These are phyloP conservation scores for Luffia ferchaultella DNA, from an alignment of 2,888 invertebrate genomes.

Conservation along the genomic window DNA sequence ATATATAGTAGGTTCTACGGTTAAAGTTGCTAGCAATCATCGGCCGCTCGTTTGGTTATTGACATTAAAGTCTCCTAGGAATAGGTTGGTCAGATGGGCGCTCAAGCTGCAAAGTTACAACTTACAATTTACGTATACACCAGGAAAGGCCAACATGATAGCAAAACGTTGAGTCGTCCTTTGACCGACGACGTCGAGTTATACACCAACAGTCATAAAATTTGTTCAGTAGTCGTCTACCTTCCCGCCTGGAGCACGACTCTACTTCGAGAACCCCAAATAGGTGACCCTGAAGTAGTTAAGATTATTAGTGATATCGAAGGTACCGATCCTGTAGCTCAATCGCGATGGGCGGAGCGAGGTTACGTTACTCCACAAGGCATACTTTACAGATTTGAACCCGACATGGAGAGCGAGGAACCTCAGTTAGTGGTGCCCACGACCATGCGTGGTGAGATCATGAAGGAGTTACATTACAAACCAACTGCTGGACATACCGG, in stretches of 20 bases:
- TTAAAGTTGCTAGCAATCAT: conserved; percentile 32
- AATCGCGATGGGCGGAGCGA: conserved; percentile 10
- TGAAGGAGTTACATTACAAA: conserved; percentile 8
- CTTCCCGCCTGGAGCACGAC: conserved; percentile 1
- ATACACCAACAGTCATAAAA: conserved; percentile 4
- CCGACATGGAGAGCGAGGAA: conserved; percentile 6
- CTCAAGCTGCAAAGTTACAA: conserved; percentile 27
- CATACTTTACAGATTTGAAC: conserved; percentile 9
- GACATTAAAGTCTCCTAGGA: conserved; percentile 26
- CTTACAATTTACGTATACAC: conserved; percentile 25
- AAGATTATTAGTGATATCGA: conserved; percentile 13
- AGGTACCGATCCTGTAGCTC: conserved; percentile 10
- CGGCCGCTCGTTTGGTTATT: conserved; percentile 35
- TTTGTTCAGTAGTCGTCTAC: conserved; percentile 1
- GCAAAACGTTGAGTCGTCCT: conserved; percentile 27
- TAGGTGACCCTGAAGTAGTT: conserved; percentile 7
- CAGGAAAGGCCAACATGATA: conserved; percentile 26
- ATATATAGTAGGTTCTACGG: conserved; percentile 26
- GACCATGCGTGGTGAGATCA: conserved; percentile 9
- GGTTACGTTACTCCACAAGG: conserved; percentile 11
- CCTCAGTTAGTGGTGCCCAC: conserved; percentile 13
- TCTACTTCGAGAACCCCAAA: conserved; percentile 1
- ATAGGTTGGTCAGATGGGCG: conserved; percentile 37
- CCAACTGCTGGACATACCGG: conserved; percentile 11
- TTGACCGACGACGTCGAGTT: too few relatives aligned